Evolutionary conservation across 2,888 invertebrate genomes (phyloP).

Genomic region (Dexiosoma caninum): DNA sequence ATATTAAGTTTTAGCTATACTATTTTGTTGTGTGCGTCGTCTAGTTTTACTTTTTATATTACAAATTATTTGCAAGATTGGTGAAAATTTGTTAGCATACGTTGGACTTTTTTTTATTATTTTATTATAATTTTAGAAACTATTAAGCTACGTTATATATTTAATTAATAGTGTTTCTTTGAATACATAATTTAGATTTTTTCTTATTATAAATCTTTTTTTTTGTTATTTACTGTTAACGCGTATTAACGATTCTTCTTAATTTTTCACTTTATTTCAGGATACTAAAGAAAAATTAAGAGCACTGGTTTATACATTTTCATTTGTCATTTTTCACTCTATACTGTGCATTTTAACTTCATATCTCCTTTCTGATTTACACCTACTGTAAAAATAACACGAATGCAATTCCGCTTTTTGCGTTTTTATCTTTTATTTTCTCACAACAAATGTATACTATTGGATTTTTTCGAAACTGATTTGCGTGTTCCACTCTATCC

Average conservation of each 20-base stretch:
- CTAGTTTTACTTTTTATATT: neutral
- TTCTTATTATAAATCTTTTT: neutral
- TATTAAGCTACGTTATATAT: neutral
- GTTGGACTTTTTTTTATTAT: constrained; percentile 18
- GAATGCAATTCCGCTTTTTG: constrained; percentile 19
- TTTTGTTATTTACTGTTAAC: neutral
- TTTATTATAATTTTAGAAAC: neutral
- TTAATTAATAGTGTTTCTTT: neutral
- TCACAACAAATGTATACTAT: constrained; percentile 44
- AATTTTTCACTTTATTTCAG: constrained; percentile 52
- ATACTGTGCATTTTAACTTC: neutral
- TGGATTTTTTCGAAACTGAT: constrained; percentile 11
- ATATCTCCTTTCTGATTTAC: constrained; percentile 19
- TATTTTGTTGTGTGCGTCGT: constrained; percentile 33
- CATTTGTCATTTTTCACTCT: constrained; percentile 40
- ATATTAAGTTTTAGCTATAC: neutral
- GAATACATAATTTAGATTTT: neutral
- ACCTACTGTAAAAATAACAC: constrained; percentile 43
- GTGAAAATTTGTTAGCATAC: constrained; percentile 51
- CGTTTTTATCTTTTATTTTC: constrained; percentile 23
- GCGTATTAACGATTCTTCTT: constrained; percentile 45
- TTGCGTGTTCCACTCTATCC: constrained; percentile 24
- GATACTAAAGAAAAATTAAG: constrained; percentile 52
- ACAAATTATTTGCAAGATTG: constrained; percentile 12
- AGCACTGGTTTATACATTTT: constrained; percentile 37